These are phyloP conservation scores for Lampris incognitus DNA, from an alignment of 2,113 vertebrate genomes.

Conservation along the genomic window DNA sequence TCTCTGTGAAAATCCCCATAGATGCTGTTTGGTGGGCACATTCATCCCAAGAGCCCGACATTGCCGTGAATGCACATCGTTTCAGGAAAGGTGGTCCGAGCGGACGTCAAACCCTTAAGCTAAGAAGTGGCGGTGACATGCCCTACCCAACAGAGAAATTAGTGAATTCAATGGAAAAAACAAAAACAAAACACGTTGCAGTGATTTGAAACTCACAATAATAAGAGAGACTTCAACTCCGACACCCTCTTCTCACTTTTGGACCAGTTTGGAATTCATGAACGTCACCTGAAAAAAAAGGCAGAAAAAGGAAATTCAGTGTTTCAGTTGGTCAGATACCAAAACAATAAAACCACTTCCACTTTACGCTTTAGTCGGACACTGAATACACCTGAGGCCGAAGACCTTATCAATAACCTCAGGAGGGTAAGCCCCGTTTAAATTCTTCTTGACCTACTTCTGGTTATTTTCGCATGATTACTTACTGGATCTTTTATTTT, in stretches of 20 bases:
- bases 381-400: too few relatives aligned
- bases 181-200: too few relatives aligned
- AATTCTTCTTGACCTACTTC: too few relatives aligned
- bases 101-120: too few relatives aligned
- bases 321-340: background rate
- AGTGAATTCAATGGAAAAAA: background rate
- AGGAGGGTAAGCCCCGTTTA: too few relatives aligned
- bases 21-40: constrained; percentile 14
- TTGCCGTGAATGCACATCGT: background rate
- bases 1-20: background rate
- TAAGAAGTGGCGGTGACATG: background rate
- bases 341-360: too few relatives aligned
- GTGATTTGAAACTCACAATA: constrained; percentile 56
- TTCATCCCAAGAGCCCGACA: constrained; percentile 16
- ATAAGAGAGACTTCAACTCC: constrained; percentile 67
- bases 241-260: constrained; percentile 71
- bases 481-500: too few relatives aligned
- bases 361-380: too few relatives aligned
- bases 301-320: background rate
- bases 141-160: background rate
- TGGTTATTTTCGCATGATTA: too few relatives aligned
- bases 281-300: constrained; percentile 62
- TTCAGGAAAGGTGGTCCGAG: background rate
- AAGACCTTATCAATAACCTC: too few relatives aligned
- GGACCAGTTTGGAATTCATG: constrained; percentile 63